phyloP scores from a whole-genome alignment of 2,797 vertebrate species.

The Limosa lapponica region DNA sequence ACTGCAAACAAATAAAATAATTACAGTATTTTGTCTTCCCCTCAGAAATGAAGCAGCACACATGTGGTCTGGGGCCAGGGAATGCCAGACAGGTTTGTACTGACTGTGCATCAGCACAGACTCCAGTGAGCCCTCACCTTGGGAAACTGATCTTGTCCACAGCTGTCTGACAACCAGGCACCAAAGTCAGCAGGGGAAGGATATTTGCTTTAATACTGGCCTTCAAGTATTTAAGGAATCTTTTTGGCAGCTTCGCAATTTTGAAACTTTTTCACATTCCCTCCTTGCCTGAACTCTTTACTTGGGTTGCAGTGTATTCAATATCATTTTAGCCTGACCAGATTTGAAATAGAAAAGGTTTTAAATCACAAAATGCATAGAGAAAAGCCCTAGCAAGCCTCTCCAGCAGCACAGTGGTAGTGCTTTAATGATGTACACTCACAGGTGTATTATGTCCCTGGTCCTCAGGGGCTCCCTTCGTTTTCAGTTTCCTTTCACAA shows the following conservation, averaged over 20 bases:
- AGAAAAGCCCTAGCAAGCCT: background rate
- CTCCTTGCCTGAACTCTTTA: background rate
- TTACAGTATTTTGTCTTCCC: background rate
- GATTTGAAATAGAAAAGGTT: background rate
- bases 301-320: background rate
- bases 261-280: background rate
- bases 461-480: background rate
- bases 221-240: background rate
- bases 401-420: background rate
- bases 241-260: background rate
- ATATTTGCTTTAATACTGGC: background rate
- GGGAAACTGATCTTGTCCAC: background rate
- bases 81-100: background rate
- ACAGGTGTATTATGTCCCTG: background rate
- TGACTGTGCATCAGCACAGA: background rate
- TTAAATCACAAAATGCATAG: background rate
- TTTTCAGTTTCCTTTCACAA: background rate
- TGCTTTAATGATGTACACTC: background rate
- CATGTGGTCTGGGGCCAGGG: background rate
- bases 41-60: background rate
- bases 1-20: background rate
- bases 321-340: background rate
- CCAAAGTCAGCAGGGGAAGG: background rate
- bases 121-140: background rate
- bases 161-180: background rate